A percentile compares a stretch with the other conserved stretches of the same genome.
Evolutionary conservation across 2,113 vertebrate species (phyloP).

Genomic region (Cheirogaleus medius): DNA sequence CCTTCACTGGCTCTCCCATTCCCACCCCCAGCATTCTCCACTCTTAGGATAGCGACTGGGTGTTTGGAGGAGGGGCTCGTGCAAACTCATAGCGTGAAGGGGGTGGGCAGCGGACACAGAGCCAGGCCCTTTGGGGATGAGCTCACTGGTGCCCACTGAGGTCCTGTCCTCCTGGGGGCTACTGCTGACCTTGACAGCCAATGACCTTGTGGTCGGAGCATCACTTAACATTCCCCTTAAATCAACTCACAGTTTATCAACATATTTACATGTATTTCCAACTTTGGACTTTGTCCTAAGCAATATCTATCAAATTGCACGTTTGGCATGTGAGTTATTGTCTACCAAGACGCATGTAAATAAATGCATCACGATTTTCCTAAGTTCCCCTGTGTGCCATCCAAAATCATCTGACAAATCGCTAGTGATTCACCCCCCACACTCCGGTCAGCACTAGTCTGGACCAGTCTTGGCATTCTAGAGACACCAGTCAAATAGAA

Average conservation of each 20-base stretch:
- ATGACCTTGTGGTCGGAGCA: background rate
- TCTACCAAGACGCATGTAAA: background rate
- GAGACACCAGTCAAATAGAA: background rate
- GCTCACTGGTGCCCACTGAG: background rate
- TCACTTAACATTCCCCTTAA: background rate
- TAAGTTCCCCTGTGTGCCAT: background rate
- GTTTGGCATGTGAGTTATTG: background rate
- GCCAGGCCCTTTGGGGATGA: background rate
- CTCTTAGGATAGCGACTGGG: background rate
- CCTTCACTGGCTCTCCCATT: rapidly evolving
- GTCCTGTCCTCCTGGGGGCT: background rate
- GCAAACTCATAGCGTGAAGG: background rate
- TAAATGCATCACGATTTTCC: background rate
- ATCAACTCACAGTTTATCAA: background rate
- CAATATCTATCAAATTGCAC: background rate
- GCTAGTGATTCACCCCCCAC: rapidly evolving
- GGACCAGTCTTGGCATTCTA: background rate
- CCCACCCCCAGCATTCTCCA: background rate
- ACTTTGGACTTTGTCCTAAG: background rate
- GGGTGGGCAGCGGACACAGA: background rate
- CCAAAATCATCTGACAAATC: background rate
- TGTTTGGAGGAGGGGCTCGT: background rate
- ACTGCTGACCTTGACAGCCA: background rate
- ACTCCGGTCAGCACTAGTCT: rapidly evolving
- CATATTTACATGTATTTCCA: background rate